phyloP scores from a whole-genome alignment of 2,113 vertebrate species.

The Hyla sarda region DNA sequence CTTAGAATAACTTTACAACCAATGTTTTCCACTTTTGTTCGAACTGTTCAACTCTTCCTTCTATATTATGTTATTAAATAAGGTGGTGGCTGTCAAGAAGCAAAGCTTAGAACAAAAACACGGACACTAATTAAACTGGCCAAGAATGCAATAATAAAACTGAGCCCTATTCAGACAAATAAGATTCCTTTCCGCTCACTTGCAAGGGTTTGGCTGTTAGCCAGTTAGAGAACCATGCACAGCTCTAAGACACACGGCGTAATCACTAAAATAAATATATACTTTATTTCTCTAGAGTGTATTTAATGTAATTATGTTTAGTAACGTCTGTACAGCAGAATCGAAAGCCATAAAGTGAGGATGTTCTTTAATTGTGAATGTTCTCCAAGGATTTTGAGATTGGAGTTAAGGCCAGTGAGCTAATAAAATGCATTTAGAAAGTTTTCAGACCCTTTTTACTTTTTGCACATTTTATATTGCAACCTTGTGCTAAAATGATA shows the following conservation, averaged over 20 bases:
- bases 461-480: too few species aligned
- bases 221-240: not conserved
- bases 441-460: too few species aligned
- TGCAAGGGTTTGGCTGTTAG: not conserved
- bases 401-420: not conserved
- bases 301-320: conserved; percentile 22
- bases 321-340: conserved; percentile 18
- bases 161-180: not conserved
- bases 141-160: conserved; percentile 26
- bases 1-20: conserved; percentile 8
- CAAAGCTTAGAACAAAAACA: conserved; percentile 3
- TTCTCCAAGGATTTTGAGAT: conserved; percentile 12
- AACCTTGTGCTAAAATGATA: too few species aligned
- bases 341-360: conserved; percentile 9
- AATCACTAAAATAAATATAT: conserved; percentile 23
- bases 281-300: conserved; percentile 34
- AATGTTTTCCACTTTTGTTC: not conserved
- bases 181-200: not conserved
- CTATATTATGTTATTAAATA: conserved; percentile 7
- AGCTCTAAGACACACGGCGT: not conserved
- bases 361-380: not conserved
- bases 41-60: not conserved
- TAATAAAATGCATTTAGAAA: too few species aligned
- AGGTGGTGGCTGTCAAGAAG: not conserved
- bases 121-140: not conserved